A percentile compares a stretch with the other conserved stretches of the same genome.
These are phyloP conservation scores for Kryptolebias marmoratus DNA, from an alignment of 2,113 vertebrate species.

Conservation along the genomic window DNA sequence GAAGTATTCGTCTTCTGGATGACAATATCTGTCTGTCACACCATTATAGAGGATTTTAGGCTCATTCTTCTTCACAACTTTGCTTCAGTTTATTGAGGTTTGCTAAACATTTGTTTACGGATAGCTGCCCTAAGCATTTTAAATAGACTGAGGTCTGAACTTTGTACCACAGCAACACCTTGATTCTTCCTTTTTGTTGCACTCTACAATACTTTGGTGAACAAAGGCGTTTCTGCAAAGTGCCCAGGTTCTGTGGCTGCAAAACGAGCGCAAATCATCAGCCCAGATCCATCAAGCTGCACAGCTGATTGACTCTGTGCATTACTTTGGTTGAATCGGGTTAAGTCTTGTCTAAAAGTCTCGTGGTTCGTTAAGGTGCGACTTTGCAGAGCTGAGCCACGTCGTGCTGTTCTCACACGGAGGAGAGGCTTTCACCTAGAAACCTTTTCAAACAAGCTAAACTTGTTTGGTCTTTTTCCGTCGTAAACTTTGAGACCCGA, in stretches of 20 bases:
- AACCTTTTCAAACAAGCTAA: background rate
- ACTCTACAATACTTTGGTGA: no score
- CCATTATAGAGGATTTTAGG: background rate
- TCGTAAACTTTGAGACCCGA: background rate
- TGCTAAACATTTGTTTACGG: background rate
- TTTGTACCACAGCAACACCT: background rate
- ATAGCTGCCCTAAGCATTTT: background rate
- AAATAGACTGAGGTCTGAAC: background rate
- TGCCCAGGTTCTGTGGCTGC: no score
- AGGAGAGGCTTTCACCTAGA: background rate
- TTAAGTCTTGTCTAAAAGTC: background rate
- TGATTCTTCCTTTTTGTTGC: background rate
- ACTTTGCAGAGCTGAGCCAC: background rate
- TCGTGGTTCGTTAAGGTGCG: background rate
- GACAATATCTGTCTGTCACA: background rate
- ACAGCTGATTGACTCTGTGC: no score
- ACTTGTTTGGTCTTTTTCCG: background rate
- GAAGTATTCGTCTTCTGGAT: background rate
- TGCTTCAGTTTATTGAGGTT: no score
- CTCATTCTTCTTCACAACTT: background rate
- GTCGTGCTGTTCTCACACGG: background rate
- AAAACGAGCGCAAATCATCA: no score
- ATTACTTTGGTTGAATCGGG: background rate
- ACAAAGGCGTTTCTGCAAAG: no score
- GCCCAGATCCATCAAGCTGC: no score